These are phyloP conservation scores for Catharus bicknelli DNA, from an alignment of 2,113 vertebrate genomes.

Conservation along the genomic window DNA sequence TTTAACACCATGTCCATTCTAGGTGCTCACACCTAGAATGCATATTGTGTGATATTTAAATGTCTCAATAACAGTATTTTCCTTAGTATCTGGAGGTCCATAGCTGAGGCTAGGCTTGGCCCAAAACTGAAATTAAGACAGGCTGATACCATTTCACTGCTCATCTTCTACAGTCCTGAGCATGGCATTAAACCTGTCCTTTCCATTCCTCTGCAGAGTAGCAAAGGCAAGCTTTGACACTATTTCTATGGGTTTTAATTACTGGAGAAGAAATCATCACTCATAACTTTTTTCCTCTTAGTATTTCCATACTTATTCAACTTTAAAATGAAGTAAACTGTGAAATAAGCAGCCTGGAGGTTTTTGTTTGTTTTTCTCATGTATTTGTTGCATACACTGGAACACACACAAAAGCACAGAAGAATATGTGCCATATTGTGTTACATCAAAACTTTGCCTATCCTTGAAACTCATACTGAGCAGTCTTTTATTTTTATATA, in stretches of 20 bases:
- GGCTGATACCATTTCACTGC: background rate
- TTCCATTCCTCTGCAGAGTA: background rate
- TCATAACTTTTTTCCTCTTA: background rate
- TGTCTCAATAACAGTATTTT: background rate
- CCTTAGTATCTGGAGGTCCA: background rate
- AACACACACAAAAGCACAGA: background rate
- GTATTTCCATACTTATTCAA: background rate
- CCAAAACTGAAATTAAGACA: background rate
- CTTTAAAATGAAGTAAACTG: background rate
- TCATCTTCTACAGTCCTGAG: background rate
- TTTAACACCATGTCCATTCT: background rate
- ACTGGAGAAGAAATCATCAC: background rate
- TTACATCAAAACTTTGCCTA: background rate
- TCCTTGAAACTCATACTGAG: background rate
- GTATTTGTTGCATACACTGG: background rate
- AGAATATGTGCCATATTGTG: background rate
- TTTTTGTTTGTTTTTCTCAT: background rate
- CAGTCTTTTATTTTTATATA: background rate
- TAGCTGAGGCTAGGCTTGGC: background rate
- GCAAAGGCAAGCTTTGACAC: background rate
- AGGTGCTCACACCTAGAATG: background rate
- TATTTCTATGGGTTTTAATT: background rate
- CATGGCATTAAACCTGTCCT: background rate
- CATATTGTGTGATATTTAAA: background rate
- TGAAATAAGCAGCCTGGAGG: background rate